Evolutionary conservation across 2,113 vertebrate genomes (phyloP).

Genomic region (Pluvianellus socialis): DNA sequence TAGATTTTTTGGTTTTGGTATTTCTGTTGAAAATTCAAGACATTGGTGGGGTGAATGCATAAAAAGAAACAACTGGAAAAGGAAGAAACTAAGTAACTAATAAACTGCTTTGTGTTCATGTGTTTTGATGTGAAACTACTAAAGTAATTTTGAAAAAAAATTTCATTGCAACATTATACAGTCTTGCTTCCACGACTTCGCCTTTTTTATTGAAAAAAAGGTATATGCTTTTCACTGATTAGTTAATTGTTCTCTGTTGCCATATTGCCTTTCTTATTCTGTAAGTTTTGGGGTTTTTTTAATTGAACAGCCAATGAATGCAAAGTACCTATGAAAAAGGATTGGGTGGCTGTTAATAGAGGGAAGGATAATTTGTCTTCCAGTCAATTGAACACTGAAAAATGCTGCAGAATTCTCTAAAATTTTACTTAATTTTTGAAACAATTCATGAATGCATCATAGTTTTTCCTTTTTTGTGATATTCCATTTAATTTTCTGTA

Average conservation of each 20-base stretch:
- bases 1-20: background rate
- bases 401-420: background rate
- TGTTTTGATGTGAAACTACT: background rate
- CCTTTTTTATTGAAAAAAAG: background rate
- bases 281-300: background rate
- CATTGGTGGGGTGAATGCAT: fast-evolving
- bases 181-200: background rate
- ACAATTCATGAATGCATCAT: background rate
- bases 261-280: background rate
- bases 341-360: background rate
- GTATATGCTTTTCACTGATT: background rate
- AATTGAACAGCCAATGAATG: background rate
- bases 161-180: background rate
- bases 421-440: background rate
- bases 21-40: background rate
- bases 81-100: background rate
- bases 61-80: background rate
- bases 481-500: background rate
- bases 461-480: background rate
- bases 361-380: background rate
- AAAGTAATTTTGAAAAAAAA: background rate
- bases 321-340: background rate
- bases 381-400: background rate
- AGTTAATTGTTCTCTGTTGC: background rate
- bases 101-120: background rate